These are phyloP conservation scores for Macquaria australasica DNA, from an alignment of 2,113 vertebrate species.

Conservation along the genomic window DNA sequence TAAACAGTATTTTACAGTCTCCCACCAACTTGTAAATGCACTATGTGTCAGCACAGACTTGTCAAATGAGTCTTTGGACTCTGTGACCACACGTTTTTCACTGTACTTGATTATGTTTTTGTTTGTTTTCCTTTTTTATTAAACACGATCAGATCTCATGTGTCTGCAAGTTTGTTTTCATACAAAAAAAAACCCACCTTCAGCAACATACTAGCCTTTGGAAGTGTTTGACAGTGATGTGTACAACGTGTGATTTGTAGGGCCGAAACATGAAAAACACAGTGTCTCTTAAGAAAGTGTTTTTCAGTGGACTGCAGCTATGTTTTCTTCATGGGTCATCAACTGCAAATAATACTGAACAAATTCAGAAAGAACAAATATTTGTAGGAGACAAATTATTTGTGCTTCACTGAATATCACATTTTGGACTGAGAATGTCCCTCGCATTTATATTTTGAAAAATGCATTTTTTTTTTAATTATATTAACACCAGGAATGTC, in stretches of 20 bases:
- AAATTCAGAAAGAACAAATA: constrained; percentile 14
- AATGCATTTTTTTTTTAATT: background rate
- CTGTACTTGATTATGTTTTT: background rate
- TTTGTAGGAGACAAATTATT: constrained; percentile 15
- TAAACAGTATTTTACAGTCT: background rate
- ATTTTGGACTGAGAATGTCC: background rate
- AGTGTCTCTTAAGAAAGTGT: background rate
- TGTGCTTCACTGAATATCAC: constrained; percentile 13
- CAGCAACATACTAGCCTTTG: background rate
- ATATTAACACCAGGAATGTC: background rate
- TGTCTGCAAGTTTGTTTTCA: background rate
- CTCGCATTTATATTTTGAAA: background rate
- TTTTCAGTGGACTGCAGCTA: background rate
- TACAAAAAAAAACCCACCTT: background rate
- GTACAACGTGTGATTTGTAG: background rate
- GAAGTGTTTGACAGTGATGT: background rate
- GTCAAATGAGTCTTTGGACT: background rate
- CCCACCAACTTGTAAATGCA: background rate
- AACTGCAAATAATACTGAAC: constrained; percentile 3
- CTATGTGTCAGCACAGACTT: background rate
- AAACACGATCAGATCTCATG: accelerated
- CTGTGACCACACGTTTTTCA: background rate
- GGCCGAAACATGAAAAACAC: background rate
- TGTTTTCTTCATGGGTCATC: background rate
- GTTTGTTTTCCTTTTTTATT: background rate